Evolutionary conservation across 2,797 vertebrate species (phyloP), one percentile per base, ranked within the genome.

Genomic region (Poecilia gillii): DNA sequence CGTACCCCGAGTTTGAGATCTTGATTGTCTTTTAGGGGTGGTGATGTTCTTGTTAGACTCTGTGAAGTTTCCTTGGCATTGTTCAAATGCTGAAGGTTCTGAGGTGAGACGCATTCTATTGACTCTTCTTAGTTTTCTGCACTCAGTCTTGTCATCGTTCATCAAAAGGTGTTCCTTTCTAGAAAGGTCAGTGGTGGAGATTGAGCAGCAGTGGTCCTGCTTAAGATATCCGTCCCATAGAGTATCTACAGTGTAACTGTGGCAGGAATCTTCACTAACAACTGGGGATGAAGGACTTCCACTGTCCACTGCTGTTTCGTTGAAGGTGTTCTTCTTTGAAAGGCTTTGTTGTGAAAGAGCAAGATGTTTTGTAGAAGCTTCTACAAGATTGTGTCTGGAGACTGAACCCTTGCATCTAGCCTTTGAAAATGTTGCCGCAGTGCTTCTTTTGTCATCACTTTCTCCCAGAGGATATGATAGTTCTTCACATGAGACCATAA

Each of bases 251-350:
- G 92, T 91, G 70, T 92, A 95, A 7, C 92, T 96, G 80, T 94
- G 93, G 55, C 87, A 93, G 73, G 94, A 96, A 77, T 96, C 95
- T 31, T 96, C 94, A 81, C 95, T 96, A 46, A 94, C 95, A 9
- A 84, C 82, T 66, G 95, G 92, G 4, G 96, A 96, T 18, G 92
- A 82, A 16, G 94, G 84, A 46, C 95, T 94, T 72, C 82, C 92
- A 39, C 85, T 89, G 49, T 92, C 90, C 84, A 89, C 9, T 23
- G 88, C 88, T 18, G 79, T 91, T 20, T 90, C 85, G 76, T 81
- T 90, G 23, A 90, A 88, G 51, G 75, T 82, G n/a, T 94, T 94
- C 73, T 88, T 94, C 41, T 89, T 92, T 46, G 85, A 88, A 33
- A 73, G 53, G 45, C 74, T 81, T 78, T 89, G 73, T 41, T 81